These are phyloP conservation scores for Bradypodion pumilum DNA, from an alignment of 2,797 vertebrate genomes.

Conservation along the genomic window DNA sequence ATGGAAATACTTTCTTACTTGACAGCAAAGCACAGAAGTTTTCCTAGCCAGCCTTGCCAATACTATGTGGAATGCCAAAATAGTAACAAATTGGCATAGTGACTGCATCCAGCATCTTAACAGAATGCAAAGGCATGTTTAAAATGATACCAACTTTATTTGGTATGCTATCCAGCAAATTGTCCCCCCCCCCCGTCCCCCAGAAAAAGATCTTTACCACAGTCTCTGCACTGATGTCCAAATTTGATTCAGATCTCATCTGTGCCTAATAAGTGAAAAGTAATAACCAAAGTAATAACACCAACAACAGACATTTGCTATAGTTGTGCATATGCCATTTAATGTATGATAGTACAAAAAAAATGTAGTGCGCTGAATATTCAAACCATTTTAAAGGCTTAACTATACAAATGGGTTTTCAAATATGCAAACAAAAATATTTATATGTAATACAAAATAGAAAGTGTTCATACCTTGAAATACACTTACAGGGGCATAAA, in stretches of 20 bases:
- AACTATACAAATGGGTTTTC: not conserved
- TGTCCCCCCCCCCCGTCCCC: not conserved
- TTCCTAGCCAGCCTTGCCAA: not conserved
- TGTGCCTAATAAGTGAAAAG: not conserved
- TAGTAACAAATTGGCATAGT: not conserved
- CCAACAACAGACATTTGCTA: not conserved
- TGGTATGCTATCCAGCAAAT: not conserved
- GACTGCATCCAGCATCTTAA: not conserved
- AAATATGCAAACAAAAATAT: not conserved
- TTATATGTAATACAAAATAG: not conserved
- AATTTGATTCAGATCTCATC: not conserved
- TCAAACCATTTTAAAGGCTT: not conserved
- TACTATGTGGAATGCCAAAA: not conserved
- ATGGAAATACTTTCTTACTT: not conserved
- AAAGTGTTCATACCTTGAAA: not conserved
- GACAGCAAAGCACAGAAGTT: not conserved
- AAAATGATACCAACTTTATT: not conserved
- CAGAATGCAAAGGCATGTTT: not conserved
- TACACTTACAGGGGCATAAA: slow-evolving; percentile 7
- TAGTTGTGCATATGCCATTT: not conserved
- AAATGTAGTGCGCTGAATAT: not conserved
- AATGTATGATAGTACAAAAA: not conserved
- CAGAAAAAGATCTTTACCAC: not conserved
- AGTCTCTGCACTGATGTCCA: not conserved
- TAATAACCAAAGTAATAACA: no score